Conservation (phyloP, 1,140 invertebrate species). For the Dreissena polymorpha region DNA sequence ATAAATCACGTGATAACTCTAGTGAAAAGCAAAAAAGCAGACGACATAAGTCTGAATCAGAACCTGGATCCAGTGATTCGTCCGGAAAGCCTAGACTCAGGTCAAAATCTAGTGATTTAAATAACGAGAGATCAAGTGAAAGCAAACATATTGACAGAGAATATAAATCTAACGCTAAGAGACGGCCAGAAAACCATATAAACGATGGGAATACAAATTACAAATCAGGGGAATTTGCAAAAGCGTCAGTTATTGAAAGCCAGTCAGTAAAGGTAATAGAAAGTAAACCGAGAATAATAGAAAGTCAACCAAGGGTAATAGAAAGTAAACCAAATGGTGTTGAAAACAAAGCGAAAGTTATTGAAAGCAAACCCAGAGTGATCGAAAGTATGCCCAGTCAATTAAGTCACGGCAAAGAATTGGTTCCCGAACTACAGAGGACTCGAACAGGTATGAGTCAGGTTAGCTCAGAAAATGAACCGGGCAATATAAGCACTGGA, state of each 20-base stretch:
- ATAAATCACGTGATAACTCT: constrained; percentile 1
- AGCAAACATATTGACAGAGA: not conserved
- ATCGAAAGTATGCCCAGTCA: no score
- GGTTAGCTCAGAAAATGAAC: not conserved
- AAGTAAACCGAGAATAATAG: not conserved
- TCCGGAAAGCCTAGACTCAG: not conserved
- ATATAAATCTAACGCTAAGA: not conserved
- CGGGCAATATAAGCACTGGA: not conserved
- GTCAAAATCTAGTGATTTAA: not conserved
- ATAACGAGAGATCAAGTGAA: not conserved
- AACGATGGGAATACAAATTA: not conserved
- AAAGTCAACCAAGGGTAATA: not conserved
- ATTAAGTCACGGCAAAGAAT: no score
- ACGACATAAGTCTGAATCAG: not conserved
- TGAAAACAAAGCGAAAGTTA: not conserved
- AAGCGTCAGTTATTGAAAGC: not conserved
- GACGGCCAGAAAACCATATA: not conserved
- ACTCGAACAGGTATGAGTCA: not conserved
- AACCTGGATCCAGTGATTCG: constrained; percentile 8
- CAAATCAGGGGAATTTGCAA: not conserved
- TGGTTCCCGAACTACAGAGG: not conserved
- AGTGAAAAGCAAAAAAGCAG: not conserved
- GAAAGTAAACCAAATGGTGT: not conserved
- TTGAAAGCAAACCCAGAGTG: not conserved
- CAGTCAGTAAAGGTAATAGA: not conserved